Conservation (phyloP, 2,113 vertebrate genomes). For the Scolopax mira region DNA sequence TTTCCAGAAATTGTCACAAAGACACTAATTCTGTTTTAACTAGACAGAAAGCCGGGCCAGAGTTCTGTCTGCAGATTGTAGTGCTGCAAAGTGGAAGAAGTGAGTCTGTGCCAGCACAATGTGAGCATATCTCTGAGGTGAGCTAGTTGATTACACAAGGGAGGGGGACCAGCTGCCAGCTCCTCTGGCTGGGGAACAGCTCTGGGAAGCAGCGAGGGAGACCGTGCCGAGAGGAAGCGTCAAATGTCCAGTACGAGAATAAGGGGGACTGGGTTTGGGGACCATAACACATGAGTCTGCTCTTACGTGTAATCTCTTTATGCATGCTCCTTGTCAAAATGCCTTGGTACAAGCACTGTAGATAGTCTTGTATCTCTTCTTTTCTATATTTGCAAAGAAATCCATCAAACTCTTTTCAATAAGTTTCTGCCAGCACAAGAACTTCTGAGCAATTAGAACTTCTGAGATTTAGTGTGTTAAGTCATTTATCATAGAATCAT, state of each 20-base stretch:
- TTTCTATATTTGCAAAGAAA: not conserved
- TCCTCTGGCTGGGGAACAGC: slow-evolving; percentile 45
- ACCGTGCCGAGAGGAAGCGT: not conserved
- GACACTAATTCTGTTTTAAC: slow-evolving; percentile 28
- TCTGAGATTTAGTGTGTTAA: not conserved
- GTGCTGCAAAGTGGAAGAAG: slow-evolving; percentile 8
- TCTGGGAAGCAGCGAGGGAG: slow-evolving; percentile 39
- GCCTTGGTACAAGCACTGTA: not conserved
- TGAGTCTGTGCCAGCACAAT: slow-evolving; percentile 34
- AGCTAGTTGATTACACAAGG: slow-evolving; percentile 70
- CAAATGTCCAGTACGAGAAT: not conserved
- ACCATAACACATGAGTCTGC: not conserved
- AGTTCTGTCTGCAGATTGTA: not conserved
- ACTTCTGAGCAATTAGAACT: not conserved
- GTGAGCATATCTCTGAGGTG: slow-evolving; percentile 70
- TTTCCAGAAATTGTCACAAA: slow-evolving; percentile 35
- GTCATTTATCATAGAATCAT: too few species aligned
- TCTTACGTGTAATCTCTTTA: not conserved
- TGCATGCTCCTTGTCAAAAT: accelerated
- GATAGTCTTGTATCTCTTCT: not conserved
- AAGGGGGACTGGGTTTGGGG: not conserved
- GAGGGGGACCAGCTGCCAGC: slow-evolving; percentile 34
- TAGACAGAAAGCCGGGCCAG: not conserved
- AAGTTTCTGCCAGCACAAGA: not conserved
- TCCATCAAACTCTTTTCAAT: not conserved